Evolutionary conservation across 2,888 invertebrate species (phyloP).

Genomic region (Hybos culiciformis): DNA sequence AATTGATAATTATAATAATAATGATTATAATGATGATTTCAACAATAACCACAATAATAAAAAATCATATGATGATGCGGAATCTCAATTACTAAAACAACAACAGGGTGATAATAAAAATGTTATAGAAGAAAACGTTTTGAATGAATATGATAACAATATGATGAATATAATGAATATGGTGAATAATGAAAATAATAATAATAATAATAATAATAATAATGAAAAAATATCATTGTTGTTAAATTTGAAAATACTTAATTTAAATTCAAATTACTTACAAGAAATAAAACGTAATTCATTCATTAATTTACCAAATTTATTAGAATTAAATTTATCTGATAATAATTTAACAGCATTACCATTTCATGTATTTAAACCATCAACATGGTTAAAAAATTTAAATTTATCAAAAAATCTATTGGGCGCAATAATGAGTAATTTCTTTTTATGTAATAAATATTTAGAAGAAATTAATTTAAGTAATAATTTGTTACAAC

Average conservation of each 20-base stretch:
- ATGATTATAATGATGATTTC: no score
- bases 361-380: background rate
- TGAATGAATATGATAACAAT: no score
- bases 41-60: no score
- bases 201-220: no score
- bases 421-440: background rate
- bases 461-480: slow-evolving; percentile 8
- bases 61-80: no score
- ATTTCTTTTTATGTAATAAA: background rate
- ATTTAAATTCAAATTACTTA: background rate
- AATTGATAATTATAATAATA: background rate
- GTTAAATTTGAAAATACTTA: background rate
- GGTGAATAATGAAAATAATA: no score
- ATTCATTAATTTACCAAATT: background rate
- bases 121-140: no score
- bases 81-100: no score
- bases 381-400: background rate
- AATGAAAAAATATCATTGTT: no score
- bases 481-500: slow-evolving; percentile 25
- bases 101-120: no score
- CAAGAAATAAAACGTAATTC: background rate
- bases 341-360: background rate
- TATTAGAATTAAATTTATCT: background rate
- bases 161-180: no score
- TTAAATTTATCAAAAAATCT: background rate